phyloP scores from a whole-genome alignment of 2,888 invertebrate genomes.

The Odontocerum albicorne region DNA sequence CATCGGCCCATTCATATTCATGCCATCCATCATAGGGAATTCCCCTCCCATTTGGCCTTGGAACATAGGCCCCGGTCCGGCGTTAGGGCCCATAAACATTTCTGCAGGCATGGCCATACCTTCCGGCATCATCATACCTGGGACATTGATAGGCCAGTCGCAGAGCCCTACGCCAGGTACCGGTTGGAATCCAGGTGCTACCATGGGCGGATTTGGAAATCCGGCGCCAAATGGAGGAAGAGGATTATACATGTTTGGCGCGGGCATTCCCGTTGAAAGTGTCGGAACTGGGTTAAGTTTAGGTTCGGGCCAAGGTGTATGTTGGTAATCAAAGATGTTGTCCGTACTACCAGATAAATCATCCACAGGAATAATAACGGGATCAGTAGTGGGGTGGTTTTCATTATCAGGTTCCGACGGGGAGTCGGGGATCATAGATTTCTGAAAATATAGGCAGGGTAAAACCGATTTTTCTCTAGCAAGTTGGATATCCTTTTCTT shows the following conservation, averaged over 20 bases:
- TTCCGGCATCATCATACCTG: constrained; percentile 53
- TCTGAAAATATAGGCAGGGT: constrained; percentile 79
- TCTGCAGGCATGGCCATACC: constrained; percentile 55
- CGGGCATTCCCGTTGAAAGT: constrained; percentile 39
- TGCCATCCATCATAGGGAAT: constrained; percentile 46
- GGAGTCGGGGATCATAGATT: constrained; percentile 82
- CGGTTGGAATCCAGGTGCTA: constrained; percentile 49
- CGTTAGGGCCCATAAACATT: constrained; percentile 40
- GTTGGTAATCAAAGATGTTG: constrained; percentile 75
- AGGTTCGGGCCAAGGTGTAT: constrained; percentile 83
- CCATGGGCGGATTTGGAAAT: constrained; percentile 54
- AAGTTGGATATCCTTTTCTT: constrained; percentile 85
- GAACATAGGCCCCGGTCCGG: constrained; percentile 29
- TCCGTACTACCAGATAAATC: constrained; percentile 85
- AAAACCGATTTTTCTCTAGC: constrained; percentile 84
- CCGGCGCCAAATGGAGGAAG: constrained; percentile 52
- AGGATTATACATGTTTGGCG: constrained; percentile 53
- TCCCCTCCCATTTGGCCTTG: constrained; percentile 38
- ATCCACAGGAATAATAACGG: constrained; percentile 83
- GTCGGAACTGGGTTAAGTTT: constrained; percentile 63
- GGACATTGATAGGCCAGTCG: constrained; percentile 46
- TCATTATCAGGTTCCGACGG: constrained; percentile 86
- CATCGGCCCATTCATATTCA: constrained; percentile 44
- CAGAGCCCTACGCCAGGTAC: constrained; percentile 44
- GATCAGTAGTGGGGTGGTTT: constrained; percentile 73